Evolutionary conservation across 2,888 invertebrate genomes (phyloP).

Genomic region (Malachius bipustulatus): DNA sequence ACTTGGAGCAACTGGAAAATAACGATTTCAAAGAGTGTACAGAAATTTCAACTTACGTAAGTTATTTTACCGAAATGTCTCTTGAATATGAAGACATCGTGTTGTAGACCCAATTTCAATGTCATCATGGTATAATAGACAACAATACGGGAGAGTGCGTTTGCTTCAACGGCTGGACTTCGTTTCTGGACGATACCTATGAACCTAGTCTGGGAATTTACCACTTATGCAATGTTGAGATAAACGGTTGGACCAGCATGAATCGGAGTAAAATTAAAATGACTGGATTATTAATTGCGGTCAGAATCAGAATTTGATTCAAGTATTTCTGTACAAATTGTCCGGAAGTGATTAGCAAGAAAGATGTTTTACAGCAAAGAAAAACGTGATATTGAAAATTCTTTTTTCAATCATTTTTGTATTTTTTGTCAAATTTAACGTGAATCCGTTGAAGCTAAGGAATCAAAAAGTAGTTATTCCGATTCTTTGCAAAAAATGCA

Average conservation of each 20-base stretch:
- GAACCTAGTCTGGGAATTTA: slow-evolving; percentile 32
- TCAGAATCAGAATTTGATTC: too few species aligned
- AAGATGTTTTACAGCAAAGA: too few species aligned
- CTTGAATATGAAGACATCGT: background rate
- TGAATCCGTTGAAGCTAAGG: too few species aligned
- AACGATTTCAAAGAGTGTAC: slow-evolving; percentile 11
- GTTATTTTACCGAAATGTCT: background rate
- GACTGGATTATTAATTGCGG: slow-evolving; percentile 28
- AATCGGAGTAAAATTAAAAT: slow-evolving; percentile 29
- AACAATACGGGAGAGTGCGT: slow-evolving; percentile 32
- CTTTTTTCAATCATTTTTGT: too few species aligned
- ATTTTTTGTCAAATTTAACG: too few species aligned
- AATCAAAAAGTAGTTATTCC: too few species aligned
- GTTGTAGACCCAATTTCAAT: slow-evolving; percentile 29
- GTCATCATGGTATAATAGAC: slow-evolving; percentile 33
- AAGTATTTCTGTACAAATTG: too few species aligned
- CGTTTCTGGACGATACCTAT: slow-evolving; percentile 29
- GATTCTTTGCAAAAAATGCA: too few species aligned
- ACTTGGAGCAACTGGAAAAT: slow-evolving; percentile 26
- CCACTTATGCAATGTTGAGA: slow-evolving; percentile 38
- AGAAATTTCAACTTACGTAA: slow-evolving; percentile 9
- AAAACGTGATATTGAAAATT: too few species aligned
- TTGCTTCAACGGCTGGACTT: slow-evolving; percentile 35
- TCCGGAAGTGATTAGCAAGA: too few species aligned
- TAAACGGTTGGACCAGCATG: slow-evolving; percentile 30